Percentiles rank a stretch among this genome's conserved stretches.
These are phyloP conservation scores for Drosophila truncata DNA, from an alignment of 1,140 invertebrate species.

Conservation along the genomic window DNA sequence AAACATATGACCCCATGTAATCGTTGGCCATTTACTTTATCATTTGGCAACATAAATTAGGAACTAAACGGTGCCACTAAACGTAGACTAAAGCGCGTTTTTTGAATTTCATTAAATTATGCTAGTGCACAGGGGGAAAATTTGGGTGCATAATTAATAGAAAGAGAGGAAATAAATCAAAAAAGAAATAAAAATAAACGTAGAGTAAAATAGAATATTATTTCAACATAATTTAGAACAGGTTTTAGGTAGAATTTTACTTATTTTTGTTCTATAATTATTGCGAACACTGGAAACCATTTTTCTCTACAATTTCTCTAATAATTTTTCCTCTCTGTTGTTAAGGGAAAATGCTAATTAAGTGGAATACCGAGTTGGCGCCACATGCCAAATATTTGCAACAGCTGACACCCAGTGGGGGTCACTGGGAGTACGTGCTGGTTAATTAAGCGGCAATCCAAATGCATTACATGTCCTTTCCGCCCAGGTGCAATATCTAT, in stretches of 20 bases:
- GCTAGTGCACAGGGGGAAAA: slow-evolving; percentile 31
- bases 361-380: slow-evolving; percentile 42
- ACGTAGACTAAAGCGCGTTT: slow-evolving; percentile 40
- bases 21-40: slow-evolving; percentile 61
- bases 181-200: not conserved
- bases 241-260: not conserved
- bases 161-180: not conserved
- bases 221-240: not conserved
- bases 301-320: too few relatives aligned
- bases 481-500: slow-evolving; percentile 30
- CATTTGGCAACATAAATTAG: slow-evolving; percentile 61
- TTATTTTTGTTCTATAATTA: not conserved
- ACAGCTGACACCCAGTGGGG: slow-evolving; percentile 50
- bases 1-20: slow-evolving; percentile 53
- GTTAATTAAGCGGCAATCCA: slow-evolving; percentile 66
- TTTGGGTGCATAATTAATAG: not conserved
- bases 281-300: not conserved
- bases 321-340: slow-evolving; percentile 5
- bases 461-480: slow-evolving; percentile 60
- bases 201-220: not conserved
- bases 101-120: slow-evolving; percentile 68
- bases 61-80: slow-evolving; percentile 25
- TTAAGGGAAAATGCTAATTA: slow-evolving; percentile 45
- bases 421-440: slow-evolving; percentile 45
- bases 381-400: slow-evolving; percentile 67